Evolutionary conservation across 2,113 vertebrate genomes (phyloP), one percentile per base, ranked within the genome.

Genomic region (Xiphias gladius): DNA sequence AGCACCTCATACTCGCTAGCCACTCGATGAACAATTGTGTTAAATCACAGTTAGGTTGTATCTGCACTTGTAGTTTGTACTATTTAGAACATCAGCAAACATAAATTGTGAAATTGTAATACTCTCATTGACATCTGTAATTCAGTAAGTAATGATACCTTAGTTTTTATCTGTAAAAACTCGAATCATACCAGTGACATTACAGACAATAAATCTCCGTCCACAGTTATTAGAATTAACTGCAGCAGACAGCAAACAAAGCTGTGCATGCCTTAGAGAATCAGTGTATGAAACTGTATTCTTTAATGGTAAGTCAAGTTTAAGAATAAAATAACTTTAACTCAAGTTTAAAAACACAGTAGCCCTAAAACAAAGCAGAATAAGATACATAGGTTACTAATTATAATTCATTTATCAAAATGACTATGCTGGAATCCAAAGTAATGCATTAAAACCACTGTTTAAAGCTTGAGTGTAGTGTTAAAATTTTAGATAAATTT

Each of bases 1-100:
- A 87, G 84, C 50, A 82, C 78, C 30, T 76, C 87, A 88, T 50
- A 46, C 3, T 80, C 65, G 24, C 8, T 22, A 62, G 5, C 24
- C 55, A 20, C 6, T 12, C 1, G 4, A 7, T 19, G 37, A 68
- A 20, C 66, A 32, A 43, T 22, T 24, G 13, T 65, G 22, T 78
- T 65, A 14, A 66, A 76, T 65, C 66, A 78, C 80, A 28, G 32
- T 66, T 72, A 52, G 54, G 20, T 43, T 63, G 63, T 59, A 43
- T 32, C 30, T 66, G 41, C 26, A 55, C 63, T 43, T 41, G 16
- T 50, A 79, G 14, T 79, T 87, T 73, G n/a, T 39, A 64, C 37
- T 26, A 16, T 72, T 19, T 6, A 43, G 1, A 67, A 78, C 61
- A 54, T 84, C 64, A 73, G 30, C 46, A 75, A 63, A 52, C 59